Conservation (phyloP, 2,797 vertebrate genomes). For the Thalassophryne amazonica region DNA sequence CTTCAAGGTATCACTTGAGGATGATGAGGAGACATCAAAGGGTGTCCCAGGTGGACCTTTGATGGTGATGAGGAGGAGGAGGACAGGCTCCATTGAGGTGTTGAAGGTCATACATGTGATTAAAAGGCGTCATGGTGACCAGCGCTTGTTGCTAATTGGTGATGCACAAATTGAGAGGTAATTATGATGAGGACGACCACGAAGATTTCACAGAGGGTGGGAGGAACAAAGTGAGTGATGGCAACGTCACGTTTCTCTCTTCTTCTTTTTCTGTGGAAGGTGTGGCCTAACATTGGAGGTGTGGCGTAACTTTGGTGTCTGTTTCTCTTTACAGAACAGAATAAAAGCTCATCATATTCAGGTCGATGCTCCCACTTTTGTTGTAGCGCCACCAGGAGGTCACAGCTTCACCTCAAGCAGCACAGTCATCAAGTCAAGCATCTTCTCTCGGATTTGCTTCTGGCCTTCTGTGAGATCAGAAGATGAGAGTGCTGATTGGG, state of each 20-base stretch:
- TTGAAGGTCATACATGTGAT: conserved; percentile 5
- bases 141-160: conserved; percentile 1
- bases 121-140: conserved; percentile 37
- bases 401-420: no score
- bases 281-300: no score
- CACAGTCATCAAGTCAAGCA: no score
- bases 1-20: not conserved
- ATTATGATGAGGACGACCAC: conserved; percentile 10
- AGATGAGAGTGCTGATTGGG: no score
- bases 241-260: not conserved
- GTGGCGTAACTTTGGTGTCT: no score
- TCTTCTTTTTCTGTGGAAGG: no score
- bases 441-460: no score
- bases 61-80: not conserved
- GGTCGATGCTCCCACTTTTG: not conserved
- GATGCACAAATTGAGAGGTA: conserved; percentile 2
- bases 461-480: no score
- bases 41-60: not conserved
- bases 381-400: not conserved
- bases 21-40: conserved; percentile 2
- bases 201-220: no score
- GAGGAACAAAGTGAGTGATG: not conserved
- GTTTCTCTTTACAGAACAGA: no score
- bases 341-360: no score
- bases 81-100: not conserved